Conservation (phyloP, 2,113 vertebrate genomes). For the Tonatia bakeri region DNA sequence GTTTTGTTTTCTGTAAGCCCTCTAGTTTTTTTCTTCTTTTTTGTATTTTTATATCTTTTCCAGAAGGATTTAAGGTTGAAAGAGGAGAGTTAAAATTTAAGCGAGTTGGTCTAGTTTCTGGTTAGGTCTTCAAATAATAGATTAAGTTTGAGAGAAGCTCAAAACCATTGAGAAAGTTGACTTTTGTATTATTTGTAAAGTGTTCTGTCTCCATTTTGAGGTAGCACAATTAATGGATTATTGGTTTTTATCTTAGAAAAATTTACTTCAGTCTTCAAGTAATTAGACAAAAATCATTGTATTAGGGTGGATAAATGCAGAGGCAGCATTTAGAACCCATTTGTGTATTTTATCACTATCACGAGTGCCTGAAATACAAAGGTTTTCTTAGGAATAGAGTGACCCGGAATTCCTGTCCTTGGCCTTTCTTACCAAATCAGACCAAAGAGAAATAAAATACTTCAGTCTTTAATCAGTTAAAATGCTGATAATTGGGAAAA, state of each 20-base stretch:
- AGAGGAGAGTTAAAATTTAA: constrained; percentile 35
- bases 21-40: neutral
- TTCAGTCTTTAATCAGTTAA: constrained; percentile 51
- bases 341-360: neutral
- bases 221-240: neutral
- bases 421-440: constrained; percentile 16
- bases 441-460: constrained; percentile 33
- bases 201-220: neutral
- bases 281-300: neutral
- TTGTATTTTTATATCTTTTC: neutral
- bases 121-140: constrained; percentile 14
- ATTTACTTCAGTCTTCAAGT: neutral
- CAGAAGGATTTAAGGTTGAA: neutral
- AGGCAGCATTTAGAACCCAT: neutral
- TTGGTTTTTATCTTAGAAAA: neutral
- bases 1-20: neutral
- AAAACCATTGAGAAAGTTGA: neutral
- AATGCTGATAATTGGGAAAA: constrained; percentile 35
- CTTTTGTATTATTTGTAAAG: neutral
- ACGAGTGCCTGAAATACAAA: neutral
- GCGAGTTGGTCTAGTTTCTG: neutral
- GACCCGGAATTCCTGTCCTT: neutral
- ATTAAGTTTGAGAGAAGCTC: neutral
- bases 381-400: constrained; percentile 9
- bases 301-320: neutral